phyloP scores from a whole-genome alignment of 2,797 vertebrate species.

The Knipowitschia caucasica region DNA sequence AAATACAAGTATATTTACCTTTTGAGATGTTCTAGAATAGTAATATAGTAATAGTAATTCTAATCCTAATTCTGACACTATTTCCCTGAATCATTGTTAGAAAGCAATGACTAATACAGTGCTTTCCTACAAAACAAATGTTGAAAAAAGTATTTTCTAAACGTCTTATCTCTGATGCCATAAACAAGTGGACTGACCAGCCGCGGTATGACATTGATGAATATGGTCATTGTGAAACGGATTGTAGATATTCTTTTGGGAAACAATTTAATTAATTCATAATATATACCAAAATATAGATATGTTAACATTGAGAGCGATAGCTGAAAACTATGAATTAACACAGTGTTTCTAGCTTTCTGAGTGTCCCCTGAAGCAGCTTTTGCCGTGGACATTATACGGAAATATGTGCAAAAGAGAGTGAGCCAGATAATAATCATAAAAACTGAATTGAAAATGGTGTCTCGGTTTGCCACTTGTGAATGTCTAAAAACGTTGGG shows the following conservation, averaged over 20 bases:
- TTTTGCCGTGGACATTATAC: constrained; percentile 49
- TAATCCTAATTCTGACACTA: too few species aligned
- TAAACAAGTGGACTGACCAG: constrained; percentile 66
- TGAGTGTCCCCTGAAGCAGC: not conserved
- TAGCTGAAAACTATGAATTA: constrained; percentile 47
- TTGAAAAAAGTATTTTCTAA: constrained; percentile 20
- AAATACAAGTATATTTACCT: too few species aligned
- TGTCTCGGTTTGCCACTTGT: constrained; percentile 35
- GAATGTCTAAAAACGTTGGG: constrained; percentile 38
- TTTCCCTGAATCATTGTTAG: not conserved
- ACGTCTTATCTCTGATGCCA: constrained; percentile 55
- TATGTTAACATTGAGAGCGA: constrained; percentile 42
- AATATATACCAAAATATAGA: not conserved
- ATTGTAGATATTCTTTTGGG: not conserved
- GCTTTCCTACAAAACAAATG: not conserved
- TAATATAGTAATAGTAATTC: too few species aligned
- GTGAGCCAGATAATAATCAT: constrained; percentile 55
- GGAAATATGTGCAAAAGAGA: constrained; percentile 64
- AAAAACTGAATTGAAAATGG: constrained; percentile 21
- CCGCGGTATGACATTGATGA: constrained; percentile 51
- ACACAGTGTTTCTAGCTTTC: constrained; percentile 54
- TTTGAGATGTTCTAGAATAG: too few species aligned
- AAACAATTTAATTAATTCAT: not conserved
- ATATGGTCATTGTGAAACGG: constrained; percentile 3
- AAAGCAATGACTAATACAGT: not conserved